Conservation (phyloP, 2,888 invertebrate genomes). For the Drosophila peninsularis region DNA sequence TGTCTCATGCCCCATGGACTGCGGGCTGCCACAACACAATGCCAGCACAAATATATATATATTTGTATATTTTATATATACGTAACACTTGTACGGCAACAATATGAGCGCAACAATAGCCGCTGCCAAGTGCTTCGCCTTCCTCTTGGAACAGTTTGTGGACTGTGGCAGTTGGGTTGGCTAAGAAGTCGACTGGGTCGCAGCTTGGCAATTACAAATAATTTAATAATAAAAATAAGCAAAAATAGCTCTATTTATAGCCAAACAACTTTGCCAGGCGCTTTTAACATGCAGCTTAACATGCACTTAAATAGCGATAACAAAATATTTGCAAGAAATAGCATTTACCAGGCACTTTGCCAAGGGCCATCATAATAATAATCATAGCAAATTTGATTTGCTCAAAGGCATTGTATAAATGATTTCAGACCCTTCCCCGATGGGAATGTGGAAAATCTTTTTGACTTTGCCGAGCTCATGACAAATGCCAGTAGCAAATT, state of each 20-base stretch:
- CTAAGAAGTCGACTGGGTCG: constrained; percentile 4
- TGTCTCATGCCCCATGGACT: background rate
- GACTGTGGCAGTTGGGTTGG: constrained; percentile 22
- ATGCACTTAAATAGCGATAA: no score
- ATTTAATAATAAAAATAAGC: no score
- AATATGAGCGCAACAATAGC: constrained; percentile 35
- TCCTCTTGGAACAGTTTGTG: background rate
- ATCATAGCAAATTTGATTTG: background rate
- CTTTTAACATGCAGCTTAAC: no score
- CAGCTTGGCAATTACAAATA: background rate
- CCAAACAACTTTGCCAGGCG: background rate
- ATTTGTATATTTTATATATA: background rate
- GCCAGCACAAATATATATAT: background rate
- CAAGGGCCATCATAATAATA: background rate
- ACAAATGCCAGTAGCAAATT: background rate
- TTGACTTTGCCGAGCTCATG: background rate
- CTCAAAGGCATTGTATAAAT: background rate
- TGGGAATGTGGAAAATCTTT: background rate
- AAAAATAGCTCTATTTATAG: background rate
- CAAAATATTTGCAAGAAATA: no score
- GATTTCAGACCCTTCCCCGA: background rate
- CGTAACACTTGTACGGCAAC: background rate
- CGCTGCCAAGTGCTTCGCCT: constrained; percentile 41
- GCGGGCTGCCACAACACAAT: constrained; percentile 1
- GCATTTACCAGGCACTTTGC: background rate